These are phyloP conservation scores for Drosophila bocqueti DNA, from an alignment of 1,140 invertebrate species.

Conservation along the genomic window DNA sequence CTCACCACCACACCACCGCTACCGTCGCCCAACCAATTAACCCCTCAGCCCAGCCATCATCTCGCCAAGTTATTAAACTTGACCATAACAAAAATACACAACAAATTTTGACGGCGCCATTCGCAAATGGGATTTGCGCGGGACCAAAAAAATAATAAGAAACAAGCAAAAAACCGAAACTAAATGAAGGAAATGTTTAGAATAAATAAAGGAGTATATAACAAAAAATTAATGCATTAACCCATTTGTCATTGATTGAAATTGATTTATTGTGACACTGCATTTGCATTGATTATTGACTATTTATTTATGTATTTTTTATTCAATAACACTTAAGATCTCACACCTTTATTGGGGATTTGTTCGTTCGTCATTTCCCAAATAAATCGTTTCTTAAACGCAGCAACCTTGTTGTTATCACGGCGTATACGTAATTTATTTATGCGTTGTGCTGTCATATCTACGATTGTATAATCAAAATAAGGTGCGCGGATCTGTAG, in stretches of 20 bases:
- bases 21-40: background rate
- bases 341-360: conserved; percentile 1
- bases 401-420: conserved; percentile 5
- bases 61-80: conserved; percentile 31
- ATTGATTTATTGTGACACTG: conserved; percentile 29
- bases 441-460: conserved; percentile 20
- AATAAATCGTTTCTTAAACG: background rate
- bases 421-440: conserved; percentile 31
- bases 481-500: background rate
- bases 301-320: background rate
- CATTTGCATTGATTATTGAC: conserved; percentile 30
- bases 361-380: background rate
- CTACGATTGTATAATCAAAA: conserved; percentile 23
- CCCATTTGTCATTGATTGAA: conserved; percentile 11
- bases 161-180: background rate
- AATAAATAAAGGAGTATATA: background rate
- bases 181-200: background rate
- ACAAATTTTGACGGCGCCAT: conserved; percentile 18
- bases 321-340: conserved; percentile 13
- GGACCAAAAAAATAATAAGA: background rate
- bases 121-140: conserved; percentile 16
- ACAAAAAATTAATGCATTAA: conserved; percentile 17
- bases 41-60: background rate
- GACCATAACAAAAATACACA: conserved; percentile 25
- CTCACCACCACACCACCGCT: conserved; percentile 1